Evolutionary conservation across 1,140 invertebrate species (phyloP).

Genomic region (Oscheius sp.): DNA sequence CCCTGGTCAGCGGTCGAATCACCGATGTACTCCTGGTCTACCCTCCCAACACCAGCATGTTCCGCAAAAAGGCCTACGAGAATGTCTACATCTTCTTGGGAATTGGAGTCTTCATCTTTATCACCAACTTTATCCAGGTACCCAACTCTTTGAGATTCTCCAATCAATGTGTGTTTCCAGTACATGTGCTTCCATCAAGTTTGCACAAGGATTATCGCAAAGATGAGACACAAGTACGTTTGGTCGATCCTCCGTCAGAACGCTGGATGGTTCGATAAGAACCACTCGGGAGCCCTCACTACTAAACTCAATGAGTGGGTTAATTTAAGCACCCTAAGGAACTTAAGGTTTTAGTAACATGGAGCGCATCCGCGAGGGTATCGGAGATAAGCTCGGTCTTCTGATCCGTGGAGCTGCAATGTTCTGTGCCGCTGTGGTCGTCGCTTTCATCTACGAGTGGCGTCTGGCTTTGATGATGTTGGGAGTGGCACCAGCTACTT

Average conservation of each 20-base stretch:
- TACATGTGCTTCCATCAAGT: slow-evolving; percentile 62
- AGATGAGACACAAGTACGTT: slow-evolving; percentile 70
- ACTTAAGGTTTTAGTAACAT: slow-evolving; percentile 71
- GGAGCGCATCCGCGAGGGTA: slow-evolving; percentile 81
- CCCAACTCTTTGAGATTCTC: background rate
- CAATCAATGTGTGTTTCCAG: slow-evolving; percentile 39
- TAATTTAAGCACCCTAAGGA: background rate
- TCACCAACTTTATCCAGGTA: slow-evolving; percentile 41
- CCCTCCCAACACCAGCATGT: slow-evolving; percentile 29
- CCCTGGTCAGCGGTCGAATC: slow-evolving; percentile 24
- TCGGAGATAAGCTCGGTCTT: slow-evolving; percentile 80
- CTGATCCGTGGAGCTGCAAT: slow-evolving; percentile 67
- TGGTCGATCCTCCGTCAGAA: slow-evolving; percentile 78
- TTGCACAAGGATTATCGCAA: slow-evolving; percentile 69
- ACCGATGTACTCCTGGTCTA: slow-evolving; percentile 35
- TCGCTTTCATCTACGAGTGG: slow-evolving; percentile 49
- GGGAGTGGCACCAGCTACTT: slow-evolving; percentile 36
- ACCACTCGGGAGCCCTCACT: slow-evolving; percentile 81
- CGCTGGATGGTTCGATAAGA: slow-evolving; percentile 82
- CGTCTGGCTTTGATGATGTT: slow-evolving; percentile 49
- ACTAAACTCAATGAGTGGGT: slow-evolving; percentile 82
- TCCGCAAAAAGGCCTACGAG: slow-evolving; percentile 38
- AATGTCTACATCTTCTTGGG: slow-evolving; percentile 46
- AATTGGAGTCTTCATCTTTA: slow-evolving; percentile 27
- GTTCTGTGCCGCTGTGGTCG: slow-evolving; percentile 44